Percentiles rank a stretch among this genome's conserved stretches.
These are phyloP conservation scores for Phortica magna DNA, from an alignment of 2,888 invertebrate species.

Conservation along the genomic window DNA sequence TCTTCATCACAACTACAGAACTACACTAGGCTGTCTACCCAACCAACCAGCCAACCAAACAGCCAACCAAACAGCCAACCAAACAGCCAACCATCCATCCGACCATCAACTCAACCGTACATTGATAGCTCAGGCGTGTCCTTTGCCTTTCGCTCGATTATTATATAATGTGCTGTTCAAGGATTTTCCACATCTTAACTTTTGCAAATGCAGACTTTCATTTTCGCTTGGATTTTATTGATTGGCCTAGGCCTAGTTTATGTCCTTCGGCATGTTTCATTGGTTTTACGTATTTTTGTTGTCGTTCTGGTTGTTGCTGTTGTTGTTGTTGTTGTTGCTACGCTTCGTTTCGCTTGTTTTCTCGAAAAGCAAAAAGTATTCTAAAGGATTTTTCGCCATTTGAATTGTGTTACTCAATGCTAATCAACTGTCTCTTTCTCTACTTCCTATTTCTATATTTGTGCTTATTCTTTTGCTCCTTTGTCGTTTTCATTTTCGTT, in stretches of 20 bases:
- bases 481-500: neutral
- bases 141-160: constrained; percentile 49
- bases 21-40: neutral
- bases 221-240: constrained; percentile 57
- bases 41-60: constrained; percentile 48
- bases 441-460: constrained; percentile 1
- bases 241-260: constrained; percentile 66
- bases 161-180: constrained; percentile 42
- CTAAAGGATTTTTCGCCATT: constrained; percentile 59
- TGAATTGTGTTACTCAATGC: constrained; percentile 50
- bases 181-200: constrained; percentile 72
- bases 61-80: neutral
- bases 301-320: constrained; percentile 7
- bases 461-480: neutral
- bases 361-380: constrained; percentile 50
- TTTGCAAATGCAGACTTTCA: constrained; percentile 54
- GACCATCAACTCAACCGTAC: constrained; percentile 9
- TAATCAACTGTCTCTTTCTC: neutral
- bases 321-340: constrained; percentile 46
- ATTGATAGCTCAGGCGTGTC: constrained; percentile 29
- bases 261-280: constrained; percentile 46
- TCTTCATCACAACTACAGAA: constrained; percentile 62
- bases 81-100: neutral
- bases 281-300: constrained; percentile 29
- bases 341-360: constrained; percentile 29